Conservation (phyloP, 2,113 vertebrate genomes). For the Ardeotis arabs region DNA sequence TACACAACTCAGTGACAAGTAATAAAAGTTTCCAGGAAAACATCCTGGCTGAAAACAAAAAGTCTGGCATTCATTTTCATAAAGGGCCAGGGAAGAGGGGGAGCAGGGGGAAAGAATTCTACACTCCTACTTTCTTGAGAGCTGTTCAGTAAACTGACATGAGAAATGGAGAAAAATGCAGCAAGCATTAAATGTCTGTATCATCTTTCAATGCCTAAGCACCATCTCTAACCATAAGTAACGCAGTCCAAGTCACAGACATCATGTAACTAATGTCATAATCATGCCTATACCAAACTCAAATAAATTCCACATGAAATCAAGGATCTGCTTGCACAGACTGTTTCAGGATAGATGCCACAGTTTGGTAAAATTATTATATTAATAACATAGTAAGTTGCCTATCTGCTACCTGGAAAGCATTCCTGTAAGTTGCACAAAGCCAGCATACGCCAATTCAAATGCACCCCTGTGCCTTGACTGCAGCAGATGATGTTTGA, state of each 20-base stretch:
- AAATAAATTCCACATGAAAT: not conserved
- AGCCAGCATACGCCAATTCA: conserved; percentile 95
- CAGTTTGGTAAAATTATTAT: not conserved
- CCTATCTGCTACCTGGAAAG: conserved; percentile 84
- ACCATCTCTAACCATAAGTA: not conserved
- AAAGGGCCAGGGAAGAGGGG: not conserved
- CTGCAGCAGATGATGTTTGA: conserved; percentile 92
- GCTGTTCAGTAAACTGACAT: not conserved
- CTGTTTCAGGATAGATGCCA: not conserved
- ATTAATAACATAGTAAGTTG: not conserved
- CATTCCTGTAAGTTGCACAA: conserved; percentile 91
- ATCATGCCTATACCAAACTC: not conserved
- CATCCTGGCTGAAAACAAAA: not conserved
- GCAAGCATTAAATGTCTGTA: not conserved
- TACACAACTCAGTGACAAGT: conserved; percentile 28
- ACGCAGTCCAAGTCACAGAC: not conserved
- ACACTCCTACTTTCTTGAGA: not conserved
- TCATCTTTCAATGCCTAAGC: not conserved
- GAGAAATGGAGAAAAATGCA: not conserved
- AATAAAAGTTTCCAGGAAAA: conserved; percentile 29
- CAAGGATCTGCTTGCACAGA: not conserved
- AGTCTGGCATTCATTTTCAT: not conserved
- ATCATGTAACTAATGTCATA: not conserved
- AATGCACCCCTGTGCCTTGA: conserved; percentile 97
- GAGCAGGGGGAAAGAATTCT: not conserved